Base-by-base conservation (phyloP, 2,797 vertebrate genomes). In the Centropyge bicolor region DNA sequence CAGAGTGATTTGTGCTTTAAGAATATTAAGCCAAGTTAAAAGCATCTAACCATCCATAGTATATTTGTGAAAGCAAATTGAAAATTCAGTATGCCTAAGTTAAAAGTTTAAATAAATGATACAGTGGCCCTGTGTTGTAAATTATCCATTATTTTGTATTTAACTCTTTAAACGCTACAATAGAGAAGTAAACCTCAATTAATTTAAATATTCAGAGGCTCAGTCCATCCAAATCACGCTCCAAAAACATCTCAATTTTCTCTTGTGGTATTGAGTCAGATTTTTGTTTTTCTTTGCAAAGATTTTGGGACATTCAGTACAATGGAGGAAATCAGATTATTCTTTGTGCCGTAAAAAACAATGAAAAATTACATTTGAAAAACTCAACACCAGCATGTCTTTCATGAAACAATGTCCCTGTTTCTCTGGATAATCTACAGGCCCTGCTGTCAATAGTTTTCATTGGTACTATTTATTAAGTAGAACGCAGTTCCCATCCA, bases 401-500 rank as follows among this genome's bases (percentile, higher is more conserved):
- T 65, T 65, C 27, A 41, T 61, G 61, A 17, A 65, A 68, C n/a
- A 57, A 55, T 60, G 19, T 54, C 38, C 13, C 11, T 38, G 36
- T 70, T 70, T 54, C 36, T 54, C 16, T 65, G 27, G 54, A 48
- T 74, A 74, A 74, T 54, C 22, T 45, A 40, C 45, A 72, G 22
- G 54, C 20, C 22, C 8, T 17, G 40, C 35, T 65, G 24, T 65
- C 13, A 65, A 35, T 43, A 38, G 16, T 38, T 66, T 56, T 69
- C 22, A 65, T 3, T 24, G 24, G 27, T 24, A 8, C 38, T 41
- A 54, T 56, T 54, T 46, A 27, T 66, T 51, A 0, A 0, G 10
- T 65, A 31, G 38, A 52, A 65, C 65, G 45, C 35, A 48, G 13
- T 24, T 70, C 38, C 46, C 66, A 36, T 62, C 48, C 65, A 81